Conservation (phyloP, 2,888 invertebrate species). For the Acronicta psi region DNA sequence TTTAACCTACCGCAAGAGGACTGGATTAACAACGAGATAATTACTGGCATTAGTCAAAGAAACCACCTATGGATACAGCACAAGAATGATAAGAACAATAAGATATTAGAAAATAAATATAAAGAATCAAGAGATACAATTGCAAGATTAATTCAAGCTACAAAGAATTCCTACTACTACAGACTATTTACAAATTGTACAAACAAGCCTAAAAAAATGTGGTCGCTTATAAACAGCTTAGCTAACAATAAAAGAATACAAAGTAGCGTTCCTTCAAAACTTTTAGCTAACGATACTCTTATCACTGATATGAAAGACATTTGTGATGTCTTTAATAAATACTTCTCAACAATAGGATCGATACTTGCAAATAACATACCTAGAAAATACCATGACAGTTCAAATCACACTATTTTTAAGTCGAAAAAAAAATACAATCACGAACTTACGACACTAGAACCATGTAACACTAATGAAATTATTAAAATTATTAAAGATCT, state of each 20-base stretch:
- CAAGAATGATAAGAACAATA: slow-evolving; percentile 1
- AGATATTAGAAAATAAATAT: neutral
- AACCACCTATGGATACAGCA: slow-evolving; percentile 5
- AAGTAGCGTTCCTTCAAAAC: slow-evolving; percentile 11
- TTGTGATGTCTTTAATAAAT: slow-evolving; percentile 5
- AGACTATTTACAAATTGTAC: slow-evolving; percentile 2
- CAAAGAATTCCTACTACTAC: slow-evolving; percentile 17
- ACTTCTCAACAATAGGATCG: slow-evolving; percentile 12
- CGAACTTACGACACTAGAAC: neutral
- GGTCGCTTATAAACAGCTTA: slow-evolving; percentile 11
- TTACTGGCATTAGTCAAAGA: slow-evolving; percentile 7
- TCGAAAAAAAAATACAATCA: neutral
- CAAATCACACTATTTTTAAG: neutral
- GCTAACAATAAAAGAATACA: slow-evolving; percentile 10
- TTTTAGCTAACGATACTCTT: neutral
- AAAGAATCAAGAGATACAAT: neutral
- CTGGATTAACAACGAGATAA: slow-evolving; percentile 1
- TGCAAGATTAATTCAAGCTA: slow-evolving; percentile 8
- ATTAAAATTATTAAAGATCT: slow-evolving; percentile 12
- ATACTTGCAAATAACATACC: slow-evolving; percentile 13
- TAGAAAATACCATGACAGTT: slow-evolving; percentile 4
- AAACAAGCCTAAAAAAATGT: slow-evolving; percentile 14
- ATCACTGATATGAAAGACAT: neutral
- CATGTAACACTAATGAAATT: slow-evolving; percentile 3
- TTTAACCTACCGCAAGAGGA: neutral